Base-by-base conservation (phyloP, 2,113 vertebrate species). In the Dendrocopos noguchii region DNA sequence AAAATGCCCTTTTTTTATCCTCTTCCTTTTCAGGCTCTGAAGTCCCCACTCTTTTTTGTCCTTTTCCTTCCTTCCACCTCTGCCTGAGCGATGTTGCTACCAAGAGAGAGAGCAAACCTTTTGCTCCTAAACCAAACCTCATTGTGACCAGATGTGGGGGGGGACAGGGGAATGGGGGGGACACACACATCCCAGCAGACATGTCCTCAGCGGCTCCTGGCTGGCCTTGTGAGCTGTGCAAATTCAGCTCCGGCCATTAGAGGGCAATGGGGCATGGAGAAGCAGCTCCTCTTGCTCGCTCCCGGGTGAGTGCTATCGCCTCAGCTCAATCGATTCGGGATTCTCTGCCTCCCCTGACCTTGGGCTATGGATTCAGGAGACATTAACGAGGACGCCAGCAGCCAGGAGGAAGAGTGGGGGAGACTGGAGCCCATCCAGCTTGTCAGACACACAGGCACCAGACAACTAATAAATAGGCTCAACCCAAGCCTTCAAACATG, bases 371-470 rank as follows among this genome's bases (percentile, higher is more conserved):
- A 55, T 76, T 31, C 3, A 1, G 67, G 71, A 84, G 77, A 10
- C 80, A 72, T 65, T 50, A 52, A 13, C 61, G 13, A 46, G 59
- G 75, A 27, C 27, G 11, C 16, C 55, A 34, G 19, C 63, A 44
- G 82, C 83, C 78, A 60, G 84, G 59, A 52, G 50, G 50, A 29
- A 67, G 78, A 50, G 75, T 1, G 39, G 31, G 53, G 53, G 73
- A n/a, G 15, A 6, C 0, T 2, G 47, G 42, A 80, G 56, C 65
- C 33, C 39, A 4, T 16, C 33, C 65, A 50, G 33, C 15, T 27
- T 33, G 57, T 66, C 94, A 94, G 95, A 91, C 95, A 88, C 33
- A 1, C 34, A 94, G 96, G 96, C 96, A 87, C 96, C 96, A 91
- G 74, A 5, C n/a, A 39, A 4, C 39, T 25, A 66, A 81, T 53